phyloP scores from a whole-genome alignment of 1,140 invertebrate genomes.

The Aricia agestis region DNA sequence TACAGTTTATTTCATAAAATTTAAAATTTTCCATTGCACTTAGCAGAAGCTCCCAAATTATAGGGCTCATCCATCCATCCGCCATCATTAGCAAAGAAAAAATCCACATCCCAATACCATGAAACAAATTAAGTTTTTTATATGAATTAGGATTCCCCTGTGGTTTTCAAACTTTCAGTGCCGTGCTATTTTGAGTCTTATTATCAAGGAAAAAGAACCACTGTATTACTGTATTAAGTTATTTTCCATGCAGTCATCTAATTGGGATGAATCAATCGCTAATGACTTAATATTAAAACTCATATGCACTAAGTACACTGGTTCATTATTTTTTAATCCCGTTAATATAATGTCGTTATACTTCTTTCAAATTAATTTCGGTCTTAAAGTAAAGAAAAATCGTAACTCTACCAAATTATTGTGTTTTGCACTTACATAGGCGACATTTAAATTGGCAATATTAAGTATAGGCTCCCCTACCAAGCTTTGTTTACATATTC shows the following conservation, averaged over 20 bases:
- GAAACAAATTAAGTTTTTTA: neutral
- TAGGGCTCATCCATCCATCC: neutral
- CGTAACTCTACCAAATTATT: too few species aligned
- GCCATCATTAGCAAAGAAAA: neutral
- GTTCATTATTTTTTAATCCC: neutral
- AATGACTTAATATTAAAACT: neutral
- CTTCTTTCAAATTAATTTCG: too few species aligned
- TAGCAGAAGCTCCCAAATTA: neutral
- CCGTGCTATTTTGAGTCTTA: neutral
- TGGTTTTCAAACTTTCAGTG: neutral
- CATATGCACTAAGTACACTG: neutral
- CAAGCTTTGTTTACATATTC: too few species aligned
- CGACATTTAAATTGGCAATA: too few species aligned
- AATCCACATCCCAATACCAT: neutral
- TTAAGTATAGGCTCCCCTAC: too few species aligned
- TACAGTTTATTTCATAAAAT: neutral
- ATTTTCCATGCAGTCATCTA: slow-evolving; percentile 28
- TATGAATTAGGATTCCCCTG: neutral
- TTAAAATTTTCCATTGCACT: neutral
- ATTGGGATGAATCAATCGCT: slow-evolving; percentile 17
- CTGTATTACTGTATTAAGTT: slow-evolving; percentile 7
- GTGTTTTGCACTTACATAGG: too few species aligned
- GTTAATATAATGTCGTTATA: neutral
- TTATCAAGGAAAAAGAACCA: neutral
- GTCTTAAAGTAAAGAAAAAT: too few species aligned